phyloP scores from a whole-genome alignment of 2,113 vertebrate genomes.

The Talpa occidentalis region DNA sequence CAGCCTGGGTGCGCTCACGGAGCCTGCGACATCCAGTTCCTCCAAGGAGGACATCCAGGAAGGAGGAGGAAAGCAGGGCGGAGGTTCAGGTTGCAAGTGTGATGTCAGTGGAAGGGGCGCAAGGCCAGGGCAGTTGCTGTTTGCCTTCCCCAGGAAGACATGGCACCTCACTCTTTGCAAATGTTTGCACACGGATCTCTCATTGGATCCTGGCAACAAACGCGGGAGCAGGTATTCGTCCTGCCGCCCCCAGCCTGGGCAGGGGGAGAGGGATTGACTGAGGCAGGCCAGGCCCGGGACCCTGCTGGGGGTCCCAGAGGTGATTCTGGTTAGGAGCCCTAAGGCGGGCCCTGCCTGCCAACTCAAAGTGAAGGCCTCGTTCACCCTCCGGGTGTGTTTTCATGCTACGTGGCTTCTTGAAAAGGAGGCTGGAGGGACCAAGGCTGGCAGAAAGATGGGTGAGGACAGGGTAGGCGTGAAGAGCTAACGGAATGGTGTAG shows the following conservation, averaged over 20 bases:
- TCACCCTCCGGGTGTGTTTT: not conserved
- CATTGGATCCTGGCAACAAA: not conserved
- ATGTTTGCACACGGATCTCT: not conserved
- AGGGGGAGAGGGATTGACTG: not conserved
- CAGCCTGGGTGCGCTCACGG: not conserved
- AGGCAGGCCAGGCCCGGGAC: not conserved
- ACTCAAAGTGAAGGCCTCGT: not conserved
- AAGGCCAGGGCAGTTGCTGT: not conserved
- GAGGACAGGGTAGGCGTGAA: not conserved
- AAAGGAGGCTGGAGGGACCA: not conserved
- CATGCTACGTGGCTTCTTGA: not conserved
- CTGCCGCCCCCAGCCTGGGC: not conserved
- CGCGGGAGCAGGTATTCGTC: not conserved
- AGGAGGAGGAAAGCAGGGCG: not conserved
- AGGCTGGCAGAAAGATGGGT: not conserved
- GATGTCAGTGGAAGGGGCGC: not conserved
- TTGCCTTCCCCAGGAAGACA: not conserved
- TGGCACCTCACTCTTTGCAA: not conserved
- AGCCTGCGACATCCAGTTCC: not conserved
- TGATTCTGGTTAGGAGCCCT: not conserved
- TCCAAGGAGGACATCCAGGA: not conserved
- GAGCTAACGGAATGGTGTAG: not conserved
- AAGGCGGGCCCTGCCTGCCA: not conserved
- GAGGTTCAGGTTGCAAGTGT: not conserved
- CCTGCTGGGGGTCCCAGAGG: not conserved